Evolutionary conservation across 2,113 vertebrate species (phyloP).

Genomic region (Pedetes capensis): DNA sequence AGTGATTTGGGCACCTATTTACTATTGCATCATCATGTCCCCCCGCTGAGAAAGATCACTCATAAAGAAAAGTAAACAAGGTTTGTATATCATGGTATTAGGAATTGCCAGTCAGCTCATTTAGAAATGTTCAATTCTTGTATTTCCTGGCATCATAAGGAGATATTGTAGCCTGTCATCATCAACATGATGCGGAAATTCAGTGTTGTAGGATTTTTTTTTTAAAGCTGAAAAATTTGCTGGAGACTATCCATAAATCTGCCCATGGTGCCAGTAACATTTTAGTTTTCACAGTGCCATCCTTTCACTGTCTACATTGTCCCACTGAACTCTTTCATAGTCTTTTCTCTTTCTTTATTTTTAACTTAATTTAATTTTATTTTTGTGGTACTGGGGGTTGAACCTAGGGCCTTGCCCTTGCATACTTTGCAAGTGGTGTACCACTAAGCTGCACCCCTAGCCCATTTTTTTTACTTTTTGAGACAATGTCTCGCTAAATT

Average conservation of each 20-base stretch:
- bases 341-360: not conserved
- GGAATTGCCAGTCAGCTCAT: not conserved
- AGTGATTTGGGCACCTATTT: not conserved
- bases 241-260: not conserved
- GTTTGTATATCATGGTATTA: not conserved
- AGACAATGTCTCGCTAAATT: not conserved
- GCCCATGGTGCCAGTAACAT: not conserved
- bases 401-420: too few species aligned
- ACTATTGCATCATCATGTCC: not conserved
- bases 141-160: not conserved
- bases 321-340: not conserved
- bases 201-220: not conserved
- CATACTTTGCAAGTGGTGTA: too few species aligned
- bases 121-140: not conserved
- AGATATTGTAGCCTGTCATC: not conserved
- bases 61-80: not conserved
- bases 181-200: not conserved
- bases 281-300: not conserved
- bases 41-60: not conserved
- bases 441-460: too few species aligned
- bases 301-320: not conserved
- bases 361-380: too few species aligned
- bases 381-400: too few species aligned
- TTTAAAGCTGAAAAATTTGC: not conserved
- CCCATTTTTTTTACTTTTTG: not conserved